These are phyloP conservation scores for Agrotis ipsilon DNA, from an alignment of 2,888 invertebrate species.

Conservation along the genomic window DNA sequence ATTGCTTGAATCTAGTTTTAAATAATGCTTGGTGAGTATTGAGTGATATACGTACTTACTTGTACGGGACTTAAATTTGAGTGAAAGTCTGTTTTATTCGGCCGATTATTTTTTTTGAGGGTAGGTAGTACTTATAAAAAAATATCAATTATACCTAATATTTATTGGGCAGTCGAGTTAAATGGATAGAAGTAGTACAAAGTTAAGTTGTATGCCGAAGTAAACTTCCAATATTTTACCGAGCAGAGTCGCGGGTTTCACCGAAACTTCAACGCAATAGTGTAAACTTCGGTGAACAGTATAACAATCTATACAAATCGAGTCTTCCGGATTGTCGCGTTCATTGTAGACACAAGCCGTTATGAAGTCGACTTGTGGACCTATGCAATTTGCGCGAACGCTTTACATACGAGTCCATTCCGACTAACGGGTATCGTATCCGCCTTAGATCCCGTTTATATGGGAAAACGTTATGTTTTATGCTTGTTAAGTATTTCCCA, in stretches of 20 bases:
- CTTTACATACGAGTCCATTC: conserved; percentile 74
- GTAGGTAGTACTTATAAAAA: too few relatives aligned
- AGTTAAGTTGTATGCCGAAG: neutral
- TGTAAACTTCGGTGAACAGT: conserved; percentile 41
- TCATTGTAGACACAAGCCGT: conserved; percentile 64
- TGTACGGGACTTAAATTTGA: too few relatives aligned
- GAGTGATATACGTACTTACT: too few relatives aligned
- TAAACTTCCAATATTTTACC: neutral
- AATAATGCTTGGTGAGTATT: too few relatives aligned
- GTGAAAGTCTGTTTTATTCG: too few relatives aligned
- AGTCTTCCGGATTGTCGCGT: conserved; percentile 64
- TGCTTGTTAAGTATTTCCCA: conserved; percentile 66
- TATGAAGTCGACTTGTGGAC: conserved; percentile 66
- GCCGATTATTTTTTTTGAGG: too few relatives aligned
- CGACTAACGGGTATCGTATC: conserved; percentile 76
- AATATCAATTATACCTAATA: too few relatives aligned
- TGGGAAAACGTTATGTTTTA: conserved; percentile 72
- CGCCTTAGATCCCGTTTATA: conserved; percentile 76
- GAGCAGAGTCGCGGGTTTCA: neutral
- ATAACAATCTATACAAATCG: conserved; percentile 61
- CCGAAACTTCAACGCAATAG: conserved; percentile 21
- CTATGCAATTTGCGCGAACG: conserved; percentile 77
- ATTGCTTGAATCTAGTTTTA: too few relatives aligned
- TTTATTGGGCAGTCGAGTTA: too few relatives aligned
- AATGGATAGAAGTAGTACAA: too few relatives aligned